Percentiles rank a stretch among this genome's conserved stretches.
phyloP scores from a whole-genome alignment of 2,113 vertebrate species.

The Python bivittatus region DNA sequence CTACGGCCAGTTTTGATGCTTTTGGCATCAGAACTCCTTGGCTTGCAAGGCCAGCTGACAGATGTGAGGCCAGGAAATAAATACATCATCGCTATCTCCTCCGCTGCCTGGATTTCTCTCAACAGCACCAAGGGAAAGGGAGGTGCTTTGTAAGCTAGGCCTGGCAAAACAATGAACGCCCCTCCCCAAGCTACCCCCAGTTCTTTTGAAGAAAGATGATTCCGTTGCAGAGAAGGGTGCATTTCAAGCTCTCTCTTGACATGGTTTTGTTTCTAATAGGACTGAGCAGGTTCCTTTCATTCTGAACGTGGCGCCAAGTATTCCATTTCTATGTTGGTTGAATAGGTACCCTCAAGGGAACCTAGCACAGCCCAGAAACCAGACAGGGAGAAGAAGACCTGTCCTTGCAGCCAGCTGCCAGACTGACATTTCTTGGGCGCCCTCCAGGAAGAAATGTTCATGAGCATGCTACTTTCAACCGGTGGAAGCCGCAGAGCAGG shows the following conservation, averaged over 20 bases:
- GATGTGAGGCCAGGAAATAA: neutral
- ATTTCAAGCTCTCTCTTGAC: neutral
- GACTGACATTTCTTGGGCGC: slow-evolving; percentile 16
- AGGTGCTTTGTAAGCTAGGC: neutral
- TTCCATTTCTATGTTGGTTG: neutral
- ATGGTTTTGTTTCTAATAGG: neutral
- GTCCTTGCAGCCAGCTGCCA: neutral
- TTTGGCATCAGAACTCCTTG: slow-evolving; percentile 24
- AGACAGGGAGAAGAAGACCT: too few relatives aligned
- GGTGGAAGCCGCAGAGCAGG: neutral
- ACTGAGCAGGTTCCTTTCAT: neutral
- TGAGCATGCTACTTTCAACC: neutral
- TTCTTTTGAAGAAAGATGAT: slow-evolving; percentile 9
- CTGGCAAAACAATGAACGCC: too few relatives aligned
- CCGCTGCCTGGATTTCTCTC: neutral
- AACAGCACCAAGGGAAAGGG: slow-evolving; percentile 2
- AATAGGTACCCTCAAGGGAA: slow-evolving; percentile 17
- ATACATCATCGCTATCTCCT: neutral
- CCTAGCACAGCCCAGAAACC: neutral
- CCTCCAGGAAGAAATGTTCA: neutral
- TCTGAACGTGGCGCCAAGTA: neutral
- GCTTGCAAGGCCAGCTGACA: slow-evolving; percentile 1
- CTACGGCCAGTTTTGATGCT: slow-evolving; percentile 29
- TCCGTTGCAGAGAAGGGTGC: neutral
- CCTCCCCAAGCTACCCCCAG: neutral